These are phyloP conservation scores for Neostethus bicornis DNA, from an alignment of 2,797 vertebrate genomes.

Conservation along the genomic window DNA sequence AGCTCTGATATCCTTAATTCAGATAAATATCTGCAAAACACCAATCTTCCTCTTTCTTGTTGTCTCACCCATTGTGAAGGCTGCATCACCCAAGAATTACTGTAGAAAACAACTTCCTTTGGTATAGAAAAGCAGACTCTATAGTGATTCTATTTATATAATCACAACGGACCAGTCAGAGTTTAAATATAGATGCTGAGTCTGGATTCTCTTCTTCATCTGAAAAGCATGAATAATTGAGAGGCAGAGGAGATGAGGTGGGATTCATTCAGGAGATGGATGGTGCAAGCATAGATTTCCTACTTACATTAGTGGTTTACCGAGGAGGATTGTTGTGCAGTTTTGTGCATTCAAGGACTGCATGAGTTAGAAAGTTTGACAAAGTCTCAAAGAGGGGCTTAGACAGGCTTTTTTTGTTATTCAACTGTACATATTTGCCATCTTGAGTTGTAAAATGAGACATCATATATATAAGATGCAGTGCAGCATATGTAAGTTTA, in stretches of 20 bases:
- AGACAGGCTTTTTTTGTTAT: constrained; percentile 25
- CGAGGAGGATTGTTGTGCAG: constrained; percentile 44
- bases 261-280: constrained; percentile 76
- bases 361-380: constrained; percentile 17
- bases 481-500: background rate
- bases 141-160: constrained; percentile 79
- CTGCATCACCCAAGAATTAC: constrained; percentile 24
- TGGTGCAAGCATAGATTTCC: constrained; percentile 57
- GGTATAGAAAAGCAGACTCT: constrained; percentile 61
- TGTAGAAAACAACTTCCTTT: constrained; percentile 48
- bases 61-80: constrained; percentile 18
- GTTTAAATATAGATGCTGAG: constrained; percentile 84
- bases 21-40: constrained; percentile 7
- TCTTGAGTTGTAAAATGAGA: background rate
- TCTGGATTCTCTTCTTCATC: constrained; percentile 83
- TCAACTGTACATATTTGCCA: background rate
- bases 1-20: constrained; percentile 7
- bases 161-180: constrained; percentile 63
- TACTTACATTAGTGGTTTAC: constrained; percentile 49
- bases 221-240: constrained; percentile 83
- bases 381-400: constrained; percentile 20
- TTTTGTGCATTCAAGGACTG: constrained; percentile 36
- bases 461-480: background rate
- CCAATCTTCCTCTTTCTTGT: constrained; percentile 17
- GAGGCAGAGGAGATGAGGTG: constrained; percentile 73